Evolutionary conservation across 1,140 invertebrate genomes (phyloP).

Genomic region (Campoletis sonorensis): DNA sequence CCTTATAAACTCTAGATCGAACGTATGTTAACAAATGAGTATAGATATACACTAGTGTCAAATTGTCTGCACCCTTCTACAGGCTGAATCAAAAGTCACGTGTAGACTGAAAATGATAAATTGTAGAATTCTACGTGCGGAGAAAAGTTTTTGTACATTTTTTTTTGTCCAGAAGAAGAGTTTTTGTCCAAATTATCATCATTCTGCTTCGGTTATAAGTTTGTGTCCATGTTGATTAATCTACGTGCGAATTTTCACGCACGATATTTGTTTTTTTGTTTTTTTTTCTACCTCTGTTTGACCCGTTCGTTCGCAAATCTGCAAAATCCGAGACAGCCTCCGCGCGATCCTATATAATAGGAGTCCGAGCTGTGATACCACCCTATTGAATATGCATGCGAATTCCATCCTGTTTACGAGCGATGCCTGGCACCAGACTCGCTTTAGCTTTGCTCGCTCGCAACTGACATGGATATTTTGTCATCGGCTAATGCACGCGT

Average conservation of each 20-base stretch:
- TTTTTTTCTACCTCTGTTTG: background rate
- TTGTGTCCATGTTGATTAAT: background rate
- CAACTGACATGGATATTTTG: conserved; percentile 66
- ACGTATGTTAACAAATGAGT: background rate
- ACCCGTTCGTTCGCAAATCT: conserved; percentile 6
- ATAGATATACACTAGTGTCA: background rate
- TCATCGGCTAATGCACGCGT: conserved; percentile 38
- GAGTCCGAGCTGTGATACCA: conserved; percentile 40
- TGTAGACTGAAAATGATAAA: too few species aligned
- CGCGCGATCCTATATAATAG: conserved; percentile 8
- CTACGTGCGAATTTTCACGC: background rate
- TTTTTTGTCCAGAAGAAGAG: too few species aligned
- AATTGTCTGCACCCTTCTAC: too few species aligned
- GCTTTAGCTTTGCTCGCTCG: conserved; percentile 42
- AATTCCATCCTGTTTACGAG: conserved; percentile 69
- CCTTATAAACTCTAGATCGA: conserved; percentile 13
- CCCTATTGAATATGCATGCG: conserved; percentile 66
- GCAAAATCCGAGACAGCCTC: background rate
- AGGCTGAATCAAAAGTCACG: too few species aligned
- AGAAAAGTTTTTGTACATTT: too few species aligned
- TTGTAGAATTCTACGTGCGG: too few species aligned
- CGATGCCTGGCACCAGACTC: conserved; percentile 57
- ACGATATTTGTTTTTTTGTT: too few species aligned
- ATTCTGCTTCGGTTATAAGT: too few species aligned
- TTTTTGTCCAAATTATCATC: too few species aligned